phyloP scores from a whole-genome alignment of 2,797 vertebrate species.

The Macroramphosus scolopax region DNA sequence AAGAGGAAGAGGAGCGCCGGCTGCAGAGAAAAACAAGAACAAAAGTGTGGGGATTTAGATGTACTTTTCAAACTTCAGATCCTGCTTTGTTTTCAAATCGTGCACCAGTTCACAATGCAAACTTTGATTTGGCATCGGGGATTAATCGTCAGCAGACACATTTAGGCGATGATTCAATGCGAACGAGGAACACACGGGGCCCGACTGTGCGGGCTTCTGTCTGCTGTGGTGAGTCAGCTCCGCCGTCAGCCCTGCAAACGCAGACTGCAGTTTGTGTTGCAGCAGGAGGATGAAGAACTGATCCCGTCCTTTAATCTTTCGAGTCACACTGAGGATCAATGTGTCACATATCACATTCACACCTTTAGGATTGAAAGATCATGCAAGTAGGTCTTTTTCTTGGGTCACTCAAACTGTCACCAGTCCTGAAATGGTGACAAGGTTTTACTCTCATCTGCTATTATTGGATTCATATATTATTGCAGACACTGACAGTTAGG shows the following conservation, averaged over 20 bases:
- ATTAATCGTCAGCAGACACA: conserved; percentile 26
- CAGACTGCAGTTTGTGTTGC: conserved; percentile 32
- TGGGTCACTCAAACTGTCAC: not conserved
- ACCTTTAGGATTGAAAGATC: too few species aligned
- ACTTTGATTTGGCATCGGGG: conserved; percentile 22
- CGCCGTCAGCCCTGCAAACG: conserved; percentile 33
- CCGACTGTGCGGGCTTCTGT: conserved; percentile 44
- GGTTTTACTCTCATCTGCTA: too few species aligned
- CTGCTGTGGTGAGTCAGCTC: conserved; percentile 69
- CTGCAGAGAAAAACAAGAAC: too few species aligned
- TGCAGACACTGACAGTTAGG: not conserved
- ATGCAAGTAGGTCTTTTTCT: too few species aligned
- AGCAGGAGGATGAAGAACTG: conserved; percentile 33
- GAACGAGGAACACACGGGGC: conserved; percentile 31
- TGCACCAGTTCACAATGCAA: not conserved
- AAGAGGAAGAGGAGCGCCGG: too few species aligned
- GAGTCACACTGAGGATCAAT: too few species aligned
- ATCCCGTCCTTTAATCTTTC: conserved; percentile 14
- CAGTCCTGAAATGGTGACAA: too few species aligned
- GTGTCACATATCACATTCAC: conserved; percentile 9
- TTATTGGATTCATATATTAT: too few species aligned
- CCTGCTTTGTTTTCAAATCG: not conserved
- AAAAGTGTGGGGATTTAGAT: too few species aligned
- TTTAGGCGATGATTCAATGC: conserved; percentile 36
- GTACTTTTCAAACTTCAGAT: too few species aligned